These are phyloP conservation scores for Labia minor DNA, from an alignment of 2,888 invertebrate species.

Conservation along the genomic window DNA sequence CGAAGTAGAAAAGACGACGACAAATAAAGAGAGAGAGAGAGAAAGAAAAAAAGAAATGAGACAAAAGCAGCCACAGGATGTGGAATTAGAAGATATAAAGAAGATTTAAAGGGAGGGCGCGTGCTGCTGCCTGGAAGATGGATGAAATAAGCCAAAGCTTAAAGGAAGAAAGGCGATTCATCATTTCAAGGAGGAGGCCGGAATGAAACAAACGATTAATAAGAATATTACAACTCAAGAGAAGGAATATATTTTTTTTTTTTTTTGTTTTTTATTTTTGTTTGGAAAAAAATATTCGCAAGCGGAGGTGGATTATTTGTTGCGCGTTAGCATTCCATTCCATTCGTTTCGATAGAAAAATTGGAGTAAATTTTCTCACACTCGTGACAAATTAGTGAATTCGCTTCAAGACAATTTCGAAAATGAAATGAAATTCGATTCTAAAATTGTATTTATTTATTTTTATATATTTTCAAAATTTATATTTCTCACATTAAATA, in stretches of 20 bases:
- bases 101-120: conserved; percentile 14
- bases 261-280: no score
- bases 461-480: no score
- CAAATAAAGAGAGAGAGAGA: not conserved
- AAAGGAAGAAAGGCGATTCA: conserved; percentile 14
- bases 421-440: no score
- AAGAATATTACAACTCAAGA: not conserved
- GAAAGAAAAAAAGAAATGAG: not conserved
- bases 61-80: not conserved
- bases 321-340: not conserved
- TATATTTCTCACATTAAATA: no score
- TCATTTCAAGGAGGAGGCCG: not conserved
- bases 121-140: not conserved
- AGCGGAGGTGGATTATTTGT: conserved; percentile 5
- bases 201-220: conserved; percentile 13
- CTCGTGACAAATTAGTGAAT: no score
- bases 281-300: no score
- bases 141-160: not conserved
- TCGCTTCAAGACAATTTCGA: no score
- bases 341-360: not conserved
- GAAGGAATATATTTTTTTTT: not conserved
- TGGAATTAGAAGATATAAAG: not conserved
- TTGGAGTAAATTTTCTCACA: no score
- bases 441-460: no score
- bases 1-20: not conserved